phyloP scores from a whole-genome alignment of 2,888 invertebrate genomes.

The Lucinisca nassula region DNA sequence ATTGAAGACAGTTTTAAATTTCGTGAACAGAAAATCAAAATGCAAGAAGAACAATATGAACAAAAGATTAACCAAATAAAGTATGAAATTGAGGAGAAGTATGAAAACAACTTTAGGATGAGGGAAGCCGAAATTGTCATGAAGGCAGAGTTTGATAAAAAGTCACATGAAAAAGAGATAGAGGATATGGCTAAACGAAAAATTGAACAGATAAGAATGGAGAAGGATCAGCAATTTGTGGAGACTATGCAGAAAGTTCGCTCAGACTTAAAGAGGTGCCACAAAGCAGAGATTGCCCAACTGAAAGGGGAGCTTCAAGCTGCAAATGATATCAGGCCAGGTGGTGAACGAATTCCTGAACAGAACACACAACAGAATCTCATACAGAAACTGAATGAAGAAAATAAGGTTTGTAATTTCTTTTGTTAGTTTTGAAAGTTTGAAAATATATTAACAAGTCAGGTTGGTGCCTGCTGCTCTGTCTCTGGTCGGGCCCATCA shows the following conservation, averaged over 20 bases:
- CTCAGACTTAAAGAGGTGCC: slow-evolving; percentile 72
- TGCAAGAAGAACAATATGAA: slow-evolving; percentile 63
- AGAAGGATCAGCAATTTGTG: slow-evolving; percentile 82
- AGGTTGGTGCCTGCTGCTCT: too few relatives aligned
- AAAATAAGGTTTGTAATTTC: slow-evolving; percentile 81
- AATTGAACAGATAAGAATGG: slow-evolving; percentile 74
- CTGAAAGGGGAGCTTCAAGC: slow-evolving; percentile 14
- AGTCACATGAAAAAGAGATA: slow-evolving; percentile 70
- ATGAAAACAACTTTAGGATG: slow-evolving; percentile 71
- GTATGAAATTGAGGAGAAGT: slow-evolving; percentile 81
- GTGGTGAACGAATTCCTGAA: slow-evolving; percentile 11
- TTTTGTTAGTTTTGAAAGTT: too few relatives aligned
- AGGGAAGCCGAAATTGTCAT: slow-evolving; percentile 74
- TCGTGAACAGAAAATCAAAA: slow-evolving; percentile 47
- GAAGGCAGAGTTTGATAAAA: slow-evolving; percentile 72
- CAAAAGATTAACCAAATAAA: slow-evolving; percentile 70
- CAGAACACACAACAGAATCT: slow-evolving; percentile 32
- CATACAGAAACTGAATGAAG: slow-evolving; percentile 72
- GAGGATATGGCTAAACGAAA: slow-evolving; percentile 75
- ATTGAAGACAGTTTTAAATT: slow-evolving; percentile 42
- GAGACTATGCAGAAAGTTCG: slow-evolving; percentile 81
- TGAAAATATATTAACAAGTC: background rate
- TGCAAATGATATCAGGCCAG: slow-evolving; percentile 21
- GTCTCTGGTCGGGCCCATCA: too few relatives aligned
- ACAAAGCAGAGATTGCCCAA: slow-evolving; percentile 20